Percentiles rank a stretch among this genome's conserved stretches.
Evolutionary conservation across 2,797 vertebrate species (phyloP).

Genomic region (Eidolon dupreanum): DNA sequence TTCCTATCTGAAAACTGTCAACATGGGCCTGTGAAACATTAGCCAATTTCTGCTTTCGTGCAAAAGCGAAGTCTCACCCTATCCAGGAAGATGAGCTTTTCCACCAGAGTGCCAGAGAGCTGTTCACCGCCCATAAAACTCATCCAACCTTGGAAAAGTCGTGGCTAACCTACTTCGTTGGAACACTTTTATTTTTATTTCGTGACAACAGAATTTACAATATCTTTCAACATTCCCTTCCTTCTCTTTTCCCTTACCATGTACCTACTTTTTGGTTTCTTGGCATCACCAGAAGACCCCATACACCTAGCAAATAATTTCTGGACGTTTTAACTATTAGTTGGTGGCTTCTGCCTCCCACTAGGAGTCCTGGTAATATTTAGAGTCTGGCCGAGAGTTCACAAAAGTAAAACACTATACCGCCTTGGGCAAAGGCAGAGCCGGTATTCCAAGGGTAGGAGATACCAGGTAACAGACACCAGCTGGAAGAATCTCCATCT

Average conservation of each 20-base stretch:
- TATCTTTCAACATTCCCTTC: conserved; percentile 23
- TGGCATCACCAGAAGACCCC: not conserved
- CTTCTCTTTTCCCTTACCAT: not conserved
- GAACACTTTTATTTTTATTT: conserved; percentile 30
- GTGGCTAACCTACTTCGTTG: not conserved
- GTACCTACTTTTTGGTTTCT: not conserved
- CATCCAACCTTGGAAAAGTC: conserved; percentile 16
- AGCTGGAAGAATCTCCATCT: not conserved
- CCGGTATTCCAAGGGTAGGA: not conserved
- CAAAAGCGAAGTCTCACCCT: conserved; percentile 5
- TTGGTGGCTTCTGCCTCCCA: not conserved
- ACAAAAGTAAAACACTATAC: not conserved
- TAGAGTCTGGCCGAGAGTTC: not conserved
- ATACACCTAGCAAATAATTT: not conserved
- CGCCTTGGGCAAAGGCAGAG: not conserved
- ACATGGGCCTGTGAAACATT: conserved; percentile 51
- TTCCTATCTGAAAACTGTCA: conserved; percentile 80
- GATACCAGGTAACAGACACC: not conserved
- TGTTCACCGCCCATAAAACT: not conserved
- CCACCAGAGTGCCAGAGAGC: conserved; percentile 30
- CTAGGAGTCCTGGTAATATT: not conserved
- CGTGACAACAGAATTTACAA: conserved; percentile 21
- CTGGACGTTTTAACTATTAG: not conserved
- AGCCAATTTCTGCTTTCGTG: conserved; percentile 42
- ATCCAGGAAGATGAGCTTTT: conserved; percentile 51